Evolutionary conservation across 53 echinoderm and acorn worm species (phyloP).

Genomic region (Glandiceps talaboti): DNA sequence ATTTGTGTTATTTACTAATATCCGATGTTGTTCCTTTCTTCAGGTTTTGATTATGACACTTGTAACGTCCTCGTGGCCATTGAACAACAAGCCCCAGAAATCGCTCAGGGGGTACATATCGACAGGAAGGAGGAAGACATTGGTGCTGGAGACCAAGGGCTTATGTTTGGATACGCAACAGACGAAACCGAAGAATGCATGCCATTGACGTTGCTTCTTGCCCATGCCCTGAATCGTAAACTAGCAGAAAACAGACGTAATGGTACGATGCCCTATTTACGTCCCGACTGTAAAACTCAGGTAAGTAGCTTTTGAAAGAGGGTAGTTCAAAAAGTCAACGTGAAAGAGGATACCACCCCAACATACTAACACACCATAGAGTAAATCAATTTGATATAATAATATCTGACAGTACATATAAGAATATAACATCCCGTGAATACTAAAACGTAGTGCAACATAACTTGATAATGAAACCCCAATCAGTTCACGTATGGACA

Average conservation of each 20-base stretch:
- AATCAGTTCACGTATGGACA: too few relatives aligned
- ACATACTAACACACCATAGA: too few relatives aligned
- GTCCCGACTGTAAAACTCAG: slow-evolving; percentile 93
- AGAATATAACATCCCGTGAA: too few relatives aligned
- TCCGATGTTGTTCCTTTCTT: too few relatives aligned
- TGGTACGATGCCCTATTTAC: slow-evolving; percentile 39
- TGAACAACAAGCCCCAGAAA: slow-evolving; percentile 79
- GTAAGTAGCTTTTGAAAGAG: too few relatives aligned
- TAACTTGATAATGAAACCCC: too few relatives aligned
- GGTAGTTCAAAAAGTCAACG: too few relatives aligned
- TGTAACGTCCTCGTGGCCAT: slow-evolving; percentile 96
- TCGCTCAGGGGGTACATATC: slow-evolving; percentile 72
- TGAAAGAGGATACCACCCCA: too few relatives aligned
- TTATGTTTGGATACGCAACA: slow-evolving; percentile 97
- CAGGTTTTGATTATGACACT: slow-evolving; percentile 86
- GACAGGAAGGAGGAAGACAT: slow-evolving; percentile 81
- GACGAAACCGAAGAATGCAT: slow-evolving; percentile 88
- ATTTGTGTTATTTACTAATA: too few relatives aligned
- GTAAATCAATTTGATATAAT: too few relatives aligned
- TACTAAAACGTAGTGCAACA: too few relatives aligned
- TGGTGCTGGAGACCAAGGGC: slow-evolving; percentile 96
- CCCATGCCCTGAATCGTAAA: slow-evolving; percentile 73
- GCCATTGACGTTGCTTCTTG: slow-evolving; percentile 72
- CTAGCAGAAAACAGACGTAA: slow-evolving; percentile 65
- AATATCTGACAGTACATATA: too few relatives aligned